phyloP scores from a whole-genome alignment of 2,797 vertebrate genomes.

The Pelochelys cantorii region DNA sequence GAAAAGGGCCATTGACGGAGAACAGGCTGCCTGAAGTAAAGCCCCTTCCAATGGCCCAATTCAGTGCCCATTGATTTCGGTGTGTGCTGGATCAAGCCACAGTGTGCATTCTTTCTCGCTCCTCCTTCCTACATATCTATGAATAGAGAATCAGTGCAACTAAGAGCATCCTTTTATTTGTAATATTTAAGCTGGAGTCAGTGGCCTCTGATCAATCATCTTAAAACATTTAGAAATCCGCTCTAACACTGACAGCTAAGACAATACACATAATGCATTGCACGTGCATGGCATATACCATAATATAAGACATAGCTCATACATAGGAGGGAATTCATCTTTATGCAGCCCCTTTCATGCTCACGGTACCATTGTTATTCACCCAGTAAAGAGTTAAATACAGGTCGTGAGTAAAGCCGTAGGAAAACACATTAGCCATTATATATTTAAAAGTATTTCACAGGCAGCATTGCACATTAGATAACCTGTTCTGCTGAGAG shows the following conservation, averaged over 20 bases:
- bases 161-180: constrained; percentile 64
- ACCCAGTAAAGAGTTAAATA: background rate
- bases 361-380: background rate
- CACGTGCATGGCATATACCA: background rate
- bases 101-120: background rate
- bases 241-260: constrained; percentile 35
- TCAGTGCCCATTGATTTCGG: background rate
- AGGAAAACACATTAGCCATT: background rate
- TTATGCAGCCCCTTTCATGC: background rate
- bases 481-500: background rate
- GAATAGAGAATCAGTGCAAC: constrained; percentile 62
- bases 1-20: background rate
- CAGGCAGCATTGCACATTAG: background rate
- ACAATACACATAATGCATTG: background rate
- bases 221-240: constrained; percentile 61
- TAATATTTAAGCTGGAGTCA: constrained; percentile 58
- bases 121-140: background rate
- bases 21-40: background rate
- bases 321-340: background rate
- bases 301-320: background rate
- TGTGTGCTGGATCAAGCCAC: background rate
- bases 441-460: background rate
- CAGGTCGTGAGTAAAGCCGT: background rate
- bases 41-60: background rate
- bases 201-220: constrained; percentile 57